Evolutionary conservation across 2,113 vertebrate genomes (phyloP).

Genomic region (Nycticryphes semicollaris): DNA sequence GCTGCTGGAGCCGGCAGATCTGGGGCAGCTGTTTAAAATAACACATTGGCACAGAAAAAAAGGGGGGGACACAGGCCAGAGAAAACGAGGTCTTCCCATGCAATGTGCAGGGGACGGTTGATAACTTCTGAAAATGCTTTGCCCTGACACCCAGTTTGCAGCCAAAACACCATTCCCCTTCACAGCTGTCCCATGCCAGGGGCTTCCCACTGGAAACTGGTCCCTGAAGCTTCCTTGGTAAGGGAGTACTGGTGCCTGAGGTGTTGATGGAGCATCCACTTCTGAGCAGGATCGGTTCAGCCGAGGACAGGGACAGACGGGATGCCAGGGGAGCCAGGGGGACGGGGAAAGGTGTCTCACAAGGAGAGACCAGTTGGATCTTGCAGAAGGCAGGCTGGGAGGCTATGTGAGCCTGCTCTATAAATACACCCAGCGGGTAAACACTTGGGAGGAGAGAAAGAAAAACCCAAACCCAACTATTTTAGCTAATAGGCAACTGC

Average conservation of each 20-base stretch:
- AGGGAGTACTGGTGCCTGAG: accelerated
- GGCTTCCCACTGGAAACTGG: neutral
- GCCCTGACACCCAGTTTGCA: neutral
- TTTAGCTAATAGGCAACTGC: conserved; percentile 16
- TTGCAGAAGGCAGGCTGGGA: neutral
- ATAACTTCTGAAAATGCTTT: neutral
- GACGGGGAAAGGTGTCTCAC: neutral
- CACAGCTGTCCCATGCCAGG: accelerated
- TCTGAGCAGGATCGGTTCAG: neutral
- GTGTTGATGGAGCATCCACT: accelerated
- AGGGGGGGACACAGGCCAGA: neutral
- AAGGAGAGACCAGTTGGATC: neutral
- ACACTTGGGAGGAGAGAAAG: conserved; percentile 7
- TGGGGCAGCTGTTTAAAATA: conserved; percentile 77
- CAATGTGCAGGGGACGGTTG: accelerated
- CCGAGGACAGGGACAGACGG: neutral
- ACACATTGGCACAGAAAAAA: conserved; percentile 54
- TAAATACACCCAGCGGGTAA: conserved; percentile 12
- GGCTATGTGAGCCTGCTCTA: conserved; percentile 18
- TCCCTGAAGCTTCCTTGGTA: accelerated
- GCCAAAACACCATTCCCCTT: neutral
- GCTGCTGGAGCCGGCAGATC: conserved; percentile 65
- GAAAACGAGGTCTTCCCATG: conserved; percentile 64
- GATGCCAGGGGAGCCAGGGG: neutral
- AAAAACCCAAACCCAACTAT: neutral